Conservation (phyloP, 2,888 invertebrate species). For the Odontocerum albicorne region DNA sequence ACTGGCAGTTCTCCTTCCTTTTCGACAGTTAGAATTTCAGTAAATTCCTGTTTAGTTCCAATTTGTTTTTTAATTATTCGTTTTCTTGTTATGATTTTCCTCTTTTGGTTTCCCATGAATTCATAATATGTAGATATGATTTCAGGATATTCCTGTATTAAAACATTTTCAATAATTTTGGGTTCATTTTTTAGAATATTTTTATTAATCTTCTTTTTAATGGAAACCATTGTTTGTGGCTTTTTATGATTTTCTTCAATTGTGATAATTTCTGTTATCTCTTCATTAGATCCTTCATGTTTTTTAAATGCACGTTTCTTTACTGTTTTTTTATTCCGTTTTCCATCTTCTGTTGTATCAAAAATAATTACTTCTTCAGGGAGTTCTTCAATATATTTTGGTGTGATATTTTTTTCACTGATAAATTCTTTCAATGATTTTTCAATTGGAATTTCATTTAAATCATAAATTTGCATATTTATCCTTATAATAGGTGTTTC, state of each 20-base stretch:
- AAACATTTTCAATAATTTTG: background rate
- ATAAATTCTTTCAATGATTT: too few species aligned
- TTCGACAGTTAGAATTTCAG: constrained; percentile 45
- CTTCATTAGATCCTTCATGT: constrained; percentile 39
- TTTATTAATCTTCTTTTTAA: constrained; percentile 40
- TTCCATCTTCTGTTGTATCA: too few species aligned
- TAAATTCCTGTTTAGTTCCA: constrained; percentile 36
- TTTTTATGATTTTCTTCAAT: constrained; percentile 38
- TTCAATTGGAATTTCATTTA: too few species aligned
- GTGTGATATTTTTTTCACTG: too few species aligned
- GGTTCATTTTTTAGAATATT: constrained; percentile 42
- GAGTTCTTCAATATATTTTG: too few species aligned
- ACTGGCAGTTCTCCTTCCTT: constrained; percentile 45
- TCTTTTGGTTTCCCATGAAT: constrained; percentile 34
- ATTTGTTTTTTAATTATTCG: constrained; percentile 40
- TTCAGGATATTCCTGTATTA: constrained; percentile 37
- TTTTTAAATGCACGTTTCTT: constrained; percentile 51
- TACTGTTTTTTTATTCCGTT: too few species aligned
- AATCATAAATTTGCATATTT: too few species aligned
- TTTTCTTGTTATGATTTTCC: constrained; percentile 31
- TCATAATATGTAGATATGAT: constrained; percentile 33
- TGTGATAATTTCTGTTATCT: constrained; percentile 34
- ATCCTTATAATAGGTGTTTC: background rate
- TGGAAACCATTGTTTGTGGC: constrained; percentile 42
- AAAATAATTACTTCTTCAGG: too few species aligned